Evolutionary conservation across 2,888 invertebrate species (phyloP).

Genomic region (Thelaira solivaga): DNA sequence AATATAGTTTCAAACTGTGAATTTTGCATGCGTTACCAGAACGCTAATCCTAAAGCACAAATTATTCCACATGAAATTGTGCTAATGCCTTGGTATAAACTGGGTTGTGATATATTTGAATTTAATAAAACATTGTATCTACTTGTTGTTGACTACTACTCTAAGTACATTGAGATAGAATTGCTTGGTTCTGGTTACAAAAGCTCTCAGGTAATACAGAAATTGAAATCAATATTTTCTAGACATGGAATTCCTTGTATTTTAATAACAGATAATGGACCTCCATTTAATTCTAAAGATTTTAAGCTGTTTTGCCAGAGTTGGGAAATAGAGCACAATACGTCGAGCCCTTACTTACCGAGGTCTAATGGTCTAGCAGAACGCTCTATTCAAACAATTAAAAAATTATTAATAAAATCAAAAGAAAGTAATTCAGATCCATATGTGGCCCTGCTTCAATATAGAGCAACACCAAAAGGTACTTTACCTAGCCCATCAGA

Average conservation of each 20-base stretch:
- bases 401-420: not conserved
- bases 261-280: slow-evolving; percentile 37
- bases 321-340: not conserved
- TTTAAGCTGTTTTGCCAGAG: not conserved
- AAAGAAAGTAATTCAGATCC: not conserved
- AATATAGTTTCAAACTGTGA: slow-evolving; percentile 56
- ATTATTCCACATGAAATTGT: slow-evolving; percentile 20
- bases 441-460: not conserved
- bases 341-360: not conserved
- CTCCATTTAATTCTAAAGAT: slow-evolving; percentile 48
- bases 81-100: slow-evolving; percentile 32
- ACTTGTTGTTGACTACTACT: slow-evolving; percentile 59
- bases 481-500: slow-evolving; percentile 6
- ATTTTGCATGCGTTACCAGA: slow-evolving; percentile 52
- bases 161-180: slow-evolving; percentile 58
- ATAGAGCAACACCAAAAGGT: not conserved
- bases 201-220: slow-evolving; percentile 31
- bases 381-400: not conserved
- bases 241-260: slow-evolving; percentile 42
- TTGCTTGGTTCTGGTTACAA: slow-evolving; percentile 20
- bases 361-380: not conserved
- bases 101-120: slow-evolving; percentile 8
- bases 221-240: slow-evolving; percentile 60
- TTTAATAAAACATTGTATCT: slow-evolving; percentile 38
- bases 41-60: slow-evolving; percentile 23